Percentiles rank a stretch among this genome's conserved stretches.
Conservation (phyloP, 2,888 invertebrate species). For the Aphrophora alni region DNA sequence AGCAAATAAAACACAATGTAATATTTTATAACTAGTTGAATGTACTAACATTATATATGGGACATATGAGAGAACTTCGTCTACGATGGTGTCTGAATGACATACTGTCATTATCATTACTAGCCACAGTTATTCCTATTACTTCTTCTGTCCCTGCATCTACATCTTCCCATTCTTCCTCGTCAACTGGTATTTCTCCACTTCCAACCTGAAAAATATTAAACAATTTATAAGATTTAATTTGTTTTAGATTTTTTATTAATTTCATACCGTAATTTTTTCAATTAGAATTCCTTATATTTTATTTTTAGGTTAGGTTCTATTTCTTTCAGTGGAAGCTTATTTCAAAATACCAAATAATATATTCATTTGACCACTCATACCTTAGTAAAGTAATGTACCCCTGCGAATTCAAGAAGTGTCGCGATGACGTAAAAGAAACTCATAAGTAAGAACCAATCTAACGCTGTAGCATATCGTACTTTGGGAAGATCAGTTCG, state of each 20-base stretch:
- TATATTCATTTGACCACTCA: too few species aligned
- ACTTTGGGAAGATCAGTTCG: slow-evolving; percentile 91
- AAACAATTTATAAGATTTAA: not conserved
- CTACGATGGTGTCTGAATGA: slow-evolving; percentile 51
- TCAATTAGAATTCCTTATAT: too few species aligned
- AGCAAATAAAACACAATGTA: too few species aligned
- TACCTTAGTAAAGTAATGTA: slow-evolving; percentile 94
- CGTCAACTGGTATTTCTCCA: slow-evolving; percentile 80
- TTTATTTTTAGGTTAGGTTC: too few species aligned
- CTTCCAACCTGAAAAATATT: slow-evolving; percentile 69
- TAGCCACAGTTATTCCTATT: not conserved
- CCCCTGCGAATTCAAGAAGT: slow-evolving; percentile 92
- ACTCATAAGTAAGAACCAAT: slow-evolving; percentile 93
- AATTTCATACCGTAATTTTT: too few species aligned
- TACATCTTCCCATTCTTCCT: slow-evolving; percentile 83
- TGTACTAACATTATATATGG: slow-evolving; percentile 68
- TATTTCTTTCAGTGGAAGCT: too few species aligned
- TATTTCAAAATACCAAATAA: too few species aligned
- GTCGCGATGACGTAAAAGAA: slow-evolving; percentile 94
- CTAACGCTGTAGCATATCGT: slow-evolving; percentile 91
- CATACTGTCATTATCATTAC: slow-evolving; percentile 27
- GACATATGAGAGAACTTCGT: slow-evolving; percentile 67
- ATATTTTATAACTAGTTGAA: too few species aligned
- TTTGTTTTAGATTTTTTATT: not conserved
- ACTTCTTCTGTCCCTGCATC: slow-evolving; percentile 65